Evolutionary conservation across 2,888 invertebrate genomes (phyloP).

Genomic region (Pterostichus madidus): DNA sequence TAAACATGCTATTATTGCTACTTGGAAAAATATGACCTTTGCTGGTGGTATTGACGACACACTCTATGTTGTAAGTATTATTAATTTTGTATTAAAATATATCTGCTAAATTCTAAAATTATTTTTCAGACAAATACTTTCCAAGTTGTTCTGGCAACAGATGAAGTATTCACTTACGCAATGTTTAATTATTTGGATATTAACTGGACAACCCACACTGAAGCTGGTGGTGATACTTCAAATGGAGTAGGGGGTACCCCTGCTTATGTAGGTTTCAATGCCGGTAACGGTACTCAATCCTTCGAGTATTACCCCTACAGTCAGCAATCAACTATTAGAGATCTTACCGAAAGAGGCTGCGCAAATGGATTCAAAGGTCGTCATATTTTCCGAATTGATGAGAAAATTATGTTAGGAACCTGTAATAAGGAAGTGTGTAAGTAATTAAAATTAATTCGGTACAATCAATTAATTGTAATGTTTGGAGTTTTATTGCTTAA

Average conservation of each 20-base stretch:
- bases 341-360: constrained; percentile 91
- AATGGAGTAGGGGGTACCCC: constrained; percentile 92
- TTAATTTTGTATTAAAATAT: constrained; percentile 19
- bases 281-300: constrained; percentile 94
- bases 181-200: constrained; percentile 96
- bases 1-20: constrained; percentile 93
- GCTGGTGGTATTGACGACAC: constrained; percentile 92
- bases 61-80: constrained; percentile 81
- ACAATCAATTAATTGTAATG: neutral
- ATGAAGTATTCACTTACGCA: constrained; percentile 95
- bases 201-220: constrained; percentile 94
- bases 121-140: constrained; percentile 91
- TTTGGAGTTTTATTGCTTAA: no score
- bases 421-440: constrained; percentile 94
- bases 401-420: constrained; percentile 94
- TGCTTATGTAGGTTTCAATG: constrained; percentile 97
- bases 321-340: constrained; percentile 90
- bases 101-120: neutral
- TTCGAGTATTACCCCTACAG: constrained; percentile 95
- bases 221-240: constrained; percentile 93
- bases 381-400: constrained; percentile 97
- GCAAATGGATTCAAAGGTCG: constrained; percentile 93
- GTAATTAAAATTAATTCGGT: constrained; percentile 67
- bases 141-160: constrained; percentile 95
- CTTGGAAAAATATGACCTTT: constrained; percentile 98